Evolutionary conservation across 2,888 invertebrate genomes (phyloP).

Genomic region (Celastrina argiolus): DNA sequence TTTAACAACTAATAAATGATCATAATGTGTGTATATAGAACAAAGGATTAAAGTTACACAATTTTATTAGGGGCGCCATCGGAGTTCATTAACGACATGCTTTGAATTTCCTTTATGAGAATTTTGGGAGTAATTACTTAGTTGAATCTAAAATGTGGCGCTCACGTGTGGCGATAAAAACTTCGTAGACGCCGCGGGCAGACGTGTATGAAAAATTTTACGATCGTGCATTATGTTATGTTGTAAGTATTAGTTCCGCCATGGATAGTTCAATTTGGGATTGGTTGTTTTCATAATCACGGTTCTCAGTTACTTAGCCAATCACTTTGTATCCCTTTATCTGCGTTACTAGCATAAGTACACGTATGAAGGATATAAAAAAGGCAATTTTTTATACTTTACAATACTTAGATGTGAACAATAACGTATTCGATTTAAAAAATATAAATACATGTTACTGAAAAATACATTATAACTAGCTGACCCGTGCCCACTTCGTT

Average conservation of each 20-base stretch:
- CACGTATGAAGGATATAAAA: no score
- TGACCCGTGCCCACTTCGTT: no score
- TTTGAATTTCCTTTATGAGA: conserved; percentile 40
- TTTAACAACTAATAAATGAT: conserved; percentile 12
- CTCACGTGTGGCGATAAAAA: conserved; percentile 68
- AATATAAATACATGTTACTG: no score
- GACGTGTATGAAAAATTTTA: conserved; percentile 15
- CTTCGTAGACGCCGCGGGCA: conserved; percentile 42
- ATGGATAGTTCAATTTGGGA: background rate
- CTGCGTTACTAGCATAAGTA: no score
- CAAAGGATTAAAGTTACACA: conserved; percentile 28
- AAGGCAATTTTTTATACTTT: no score
- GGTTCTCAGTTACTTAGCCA: background rate
- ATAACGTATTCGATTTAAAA: no score
- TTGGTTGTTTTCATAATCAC: background rate
- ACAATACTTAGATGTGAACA: no score
- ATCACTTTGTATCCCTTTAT: no score
- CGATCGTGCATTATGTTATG: conserved; percentile 10
- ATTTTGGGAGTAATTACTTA: conserved; percentile 40
- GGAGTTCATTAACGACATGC: conserved; percentile 12
- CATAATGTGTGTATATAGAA: background rate
- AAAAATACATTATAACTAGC: no score
- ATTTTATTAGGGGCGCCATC: conserved; percentile 32
- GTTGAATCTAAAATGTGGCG: conserved; percentile 50
- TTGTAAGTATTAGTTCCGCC: conserved; percentile 14